Evolutionary conservation across 2,113 vertebrate species (phyloP).

Genomic region (Cebus imitator): DNA sequence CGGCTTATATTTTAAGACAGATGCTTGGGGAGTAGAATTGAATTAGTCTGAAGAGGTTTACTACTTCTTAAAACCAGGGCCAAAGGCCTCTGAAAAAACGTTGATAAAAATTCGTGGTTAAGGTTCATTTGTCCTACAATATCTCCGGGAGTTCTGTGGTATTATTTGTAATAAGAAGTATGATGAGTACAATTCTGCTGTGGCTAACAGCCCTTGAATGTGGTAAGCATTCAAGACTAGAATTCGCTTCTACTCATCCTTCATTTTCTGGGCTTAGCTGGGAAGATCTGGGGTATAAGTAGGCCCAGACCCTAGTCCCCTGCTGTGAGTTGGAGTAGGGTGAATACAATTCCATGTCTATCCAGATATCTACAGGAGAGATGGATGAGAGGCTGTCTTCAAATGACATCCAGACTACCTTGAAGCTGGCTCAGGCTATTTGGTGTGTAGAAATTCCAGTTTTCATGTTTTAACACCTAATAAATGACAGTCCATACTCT

Average conservation of each 20-base stretch:
- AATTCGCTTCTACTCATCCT: not conserved
- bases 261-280: not conserved
- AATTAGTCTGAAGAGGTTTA: not conserved
- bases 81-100: not conserved
- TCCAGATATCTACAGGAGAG: not conserved
- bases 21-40: not conserved
- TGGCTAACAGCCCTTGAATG: not conserved
- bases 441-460: not conserved
- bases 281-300: not conserved
- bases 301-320: not conserved
- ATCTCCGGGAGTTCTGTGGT: not conserved
- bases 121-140: not conserved
- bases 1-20: too few species aligned
- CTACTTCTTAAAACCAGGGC: not conserved
- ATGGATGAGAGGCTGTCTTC: not conserved
- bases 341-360: not conserved
- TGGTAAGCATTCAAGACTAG: not conserved
- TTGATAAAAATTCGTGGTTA: not conserved
- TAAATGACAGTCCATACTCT: not conserved
- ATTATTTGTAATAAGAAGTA: not conserved
- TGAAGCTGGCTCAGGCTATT: not conserved
- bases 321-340: not conserved
- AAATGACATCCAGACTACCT: not conserved
- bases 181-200: not conserved
- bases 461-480: not conserved